A percentile compares a stretch with the other conserved stretches of the same genome.
These are phyloP conservation scores for Pedetes capensis DNA, from an alignment of 2,113 vertebrate genomes.

Conservation along the genomic window DNA sequence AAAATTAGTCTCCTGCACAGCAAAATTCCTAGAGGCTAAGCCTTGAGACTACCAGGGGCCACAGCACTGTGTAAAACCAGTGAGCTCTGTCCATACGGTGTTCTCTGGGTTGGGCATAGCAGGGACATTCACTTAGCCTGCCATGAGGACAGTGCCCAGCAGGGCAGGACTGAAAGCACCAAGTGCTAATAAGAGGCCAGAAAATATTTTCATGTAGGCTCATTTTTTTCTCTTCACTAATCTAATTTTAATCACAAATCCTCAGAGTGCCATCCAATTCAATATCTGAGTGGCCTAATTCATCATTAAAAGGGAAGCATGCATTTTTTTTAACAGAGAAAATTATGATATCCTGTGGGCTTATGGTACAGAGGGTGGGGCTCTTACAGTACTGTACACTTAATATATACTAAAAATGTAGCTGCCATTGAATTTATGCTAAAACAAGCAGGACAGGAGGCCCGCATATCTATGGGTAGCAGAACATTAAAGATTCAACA, in stretches of 20 bases:
- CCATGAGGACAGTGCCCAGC: neutral
- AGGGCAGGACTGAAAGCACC: neutral
- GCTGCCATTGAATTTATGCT: slow-evolving; percentile 44
- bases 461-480: slow-evolving; percentile 24
- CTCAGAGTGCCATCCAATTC: neutral
- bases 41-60: neutral
- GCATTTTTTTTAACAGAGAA: slow-evolving; percentile 37
- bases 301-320: slow-evolving; percentile 12
- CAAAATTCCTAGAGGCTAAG: neutral
- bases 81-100: neutral
- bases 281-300: slow-evolving; percentile 11
- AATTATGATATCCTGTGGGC: neutral
- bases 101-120: neutral
- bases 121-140: neutral
- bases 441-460: slow-evolving; percentile 36
- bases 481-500: slow-evolving; percentile 72
- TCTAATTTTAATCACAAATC: slow-evolving; percentile 36
- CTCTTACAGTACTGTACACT: neutral
- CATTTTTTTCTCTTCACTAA: neutral
- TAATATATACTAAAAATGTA: neutral
- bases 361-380: neutral
- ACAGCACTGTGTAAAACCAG: neutral
- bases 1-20: neutral
- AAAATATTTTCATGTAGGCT: neutral
- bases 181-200: neutral